Percentiles rank a stretch among this genome's conserved stretches.
phyloP scores from a whole-genome alignment of 2,797 vertebrate species.

The Chaenodraco wilsoni region DNA sequence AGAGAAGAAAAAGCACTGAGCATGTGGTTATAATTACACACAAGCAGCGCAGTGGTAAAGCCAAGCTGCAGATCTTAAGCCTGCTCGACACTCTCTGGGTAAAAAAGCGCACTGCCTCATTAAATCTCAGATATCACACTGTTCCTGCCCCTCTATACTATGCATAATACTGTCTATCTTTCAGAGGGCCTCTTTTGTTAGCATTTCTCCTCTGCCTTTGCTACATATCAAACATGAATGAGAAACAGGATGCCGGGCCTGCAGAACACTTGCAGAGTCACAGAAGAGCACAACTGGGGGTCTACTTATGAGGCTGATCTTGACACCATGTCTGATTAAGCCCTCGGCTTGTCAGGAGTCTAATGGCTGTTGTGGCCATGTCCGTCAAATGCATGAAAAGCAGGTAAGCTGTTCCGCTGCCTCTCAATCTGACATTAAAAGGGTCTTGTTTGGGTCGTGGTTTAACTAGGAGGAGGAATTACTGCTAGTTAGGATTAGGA shows the following conservation, averaged over 20 bases:
- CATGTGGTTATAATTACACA: conserved; percentile 97
- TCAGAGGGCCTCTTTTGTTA: conserved; percentile 78
- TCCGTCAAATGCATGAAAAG: conserved; percentile 63
- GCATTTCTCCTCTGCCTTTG: conserved; percentile 74
- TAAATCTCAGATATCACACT: conserved; percentile 91
- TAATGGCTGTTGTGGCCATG: conserved; percentile 67
- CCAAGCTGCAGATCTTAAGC: conserved; percentile 92
- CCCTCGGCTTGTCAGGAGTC: conserved; percentile 65
- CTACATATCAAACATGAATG: conserved; percentile 78
- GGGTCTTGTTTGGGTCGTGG: conserved; percentile 20
- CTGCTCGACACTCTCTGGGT: conserved; percentile 89
- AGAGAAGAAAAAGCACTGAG: conserved; percentile 77
- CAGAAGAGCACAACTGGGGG: conserved; percentile 70
- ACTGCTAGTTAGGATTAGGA: conserved; percentile 6
- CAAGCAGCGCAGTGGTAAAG: conserved; percentile 92
- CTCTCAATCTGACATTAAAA: conserved; percentile 38
- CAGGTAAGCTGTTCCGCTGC: conserved; percentile 50
- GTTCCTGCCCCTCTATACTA: conserved; percentile 75
- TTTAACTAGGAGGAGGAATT: conserved; percentile 21
- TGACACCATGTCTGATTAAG: conserved; percentile 74
- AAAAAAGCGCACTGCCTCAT: conserved; percentile 93
- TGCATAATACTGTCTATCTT: conserved; percentile 74
- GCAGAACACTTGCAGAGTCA: conserved; percentile 61
- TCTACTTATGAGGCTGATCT: conserved; percentile 71
- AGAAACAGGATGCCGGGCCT: conserved; percentile 69